Evolutionary conservation across 2,797 vertebrate species (phyloP).

Genomic region (Cuculus canorus): DNA sequence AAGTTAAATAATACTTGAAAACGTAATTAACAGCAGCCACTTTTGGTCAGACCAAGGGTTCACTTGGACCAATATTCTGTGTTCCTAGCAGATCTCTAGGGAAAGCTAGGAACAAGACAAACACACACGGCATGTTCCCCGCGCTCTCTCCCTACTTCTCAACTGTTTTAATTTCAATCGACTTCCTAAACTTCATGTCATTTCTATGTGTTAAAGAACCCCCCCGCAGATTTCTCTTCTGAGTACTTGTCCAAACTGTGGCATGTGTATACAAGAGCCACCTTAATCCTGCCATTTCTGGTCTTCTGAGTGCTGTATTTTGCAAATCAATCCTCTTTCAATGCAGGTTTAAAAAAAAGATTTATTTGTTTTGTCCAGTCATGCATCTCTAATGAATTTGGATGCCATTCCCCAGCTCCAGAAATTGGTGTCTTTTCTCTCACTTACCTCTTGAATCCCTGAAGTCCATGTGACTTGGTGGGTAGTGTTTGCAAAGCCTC

Average conservation of each 20-base stretch:
- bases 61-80: not conserved
- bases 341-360: not conserved
- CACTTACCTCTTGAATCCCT: constrained; percentile 91
- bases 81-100: not conserved
- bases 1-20: not conserved
- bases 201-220: not conserved
- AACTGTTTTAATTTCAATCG: not conserved
- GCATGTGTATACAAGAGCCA: not conserved
- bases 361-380: not conserved
- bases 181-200: not conserved
- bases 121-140: not conserved
- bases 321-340: not conserved
- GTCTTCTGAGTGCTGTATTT: not conserved
- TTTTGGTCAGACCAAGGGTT: not conserved
- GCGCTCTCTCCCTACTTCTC: not conserved
- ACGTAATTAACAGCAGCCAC: not conserved
- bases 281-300: not conserved
- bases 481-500: constrained; percentile 94
- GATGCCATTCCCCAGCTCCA: not conserved
- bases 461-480: constrained; percentile 89
- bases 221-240: not conserved
- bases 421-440: not conserved
- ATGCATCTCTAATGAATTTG: not conserved
- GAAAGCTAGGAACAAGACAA: not conserved
- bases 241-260: not conserved